phyloP scores from a whole-genome alignment of 2,113 vertebrate species.

The Fulica atra region DNA sequence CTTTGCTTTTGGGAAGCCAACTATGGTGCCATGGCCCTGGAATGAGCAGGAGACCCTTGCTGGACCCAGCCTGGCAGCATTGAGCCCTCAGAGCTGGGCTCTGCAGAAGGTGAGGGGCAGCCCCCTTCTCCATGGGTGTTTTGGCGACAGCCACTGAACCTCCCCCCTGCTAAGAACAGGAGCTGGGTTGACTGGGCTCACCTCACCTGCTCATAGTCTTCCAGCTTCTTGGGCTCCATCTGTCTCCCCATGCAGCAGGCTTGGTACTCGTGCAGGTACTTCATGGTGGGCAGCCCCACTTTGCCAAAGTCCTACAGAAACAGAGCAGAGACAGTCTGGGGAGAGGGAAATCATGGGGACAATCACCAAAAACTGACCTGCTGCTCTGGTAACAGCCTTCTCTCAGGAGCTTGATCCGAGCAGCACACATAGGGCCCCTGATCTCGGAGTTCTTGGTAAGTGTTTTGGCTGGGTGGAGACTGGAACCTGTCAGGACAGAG shows the following conservation, averaged over 20 bases:
- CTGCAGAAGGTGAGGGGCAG: not conserved
- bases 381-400: not conserved
- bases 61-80: not conserved
- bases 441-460: not conserved
- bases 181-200: not conserved
- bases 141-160: not conserved
- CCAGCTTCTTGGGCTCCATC: not conserved
- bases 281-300: not conserved
- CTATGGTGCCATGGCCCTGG: not conserved
- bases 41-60: not conserved
- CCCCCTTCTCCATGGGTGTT: not conserved
- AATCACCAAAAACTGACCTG: not conserved
- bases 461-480: not conserved
- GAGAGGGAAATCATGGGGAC: not conserved
- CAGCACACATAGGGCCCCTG: not conserved
- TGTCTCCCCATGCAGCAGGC: not conserved
- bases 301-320: not conserved
- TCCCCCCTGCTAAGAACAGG: fast-evolving
- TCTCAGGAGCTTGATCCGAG: not conserved
- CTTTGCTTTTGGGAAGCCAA: not conserved
- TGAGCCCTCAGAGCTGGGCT: not conserved
- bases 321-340: not conserved
- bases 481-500: not conserved
- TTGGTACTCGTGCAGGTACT: not conserved
- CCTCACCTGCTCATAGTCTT: not conserved